Evolutionary conservation across 2,888 invertebrate species (phyloP), one percentile per base, ranked within the genome.

Genomic region (Patella pellucida): DNA sequence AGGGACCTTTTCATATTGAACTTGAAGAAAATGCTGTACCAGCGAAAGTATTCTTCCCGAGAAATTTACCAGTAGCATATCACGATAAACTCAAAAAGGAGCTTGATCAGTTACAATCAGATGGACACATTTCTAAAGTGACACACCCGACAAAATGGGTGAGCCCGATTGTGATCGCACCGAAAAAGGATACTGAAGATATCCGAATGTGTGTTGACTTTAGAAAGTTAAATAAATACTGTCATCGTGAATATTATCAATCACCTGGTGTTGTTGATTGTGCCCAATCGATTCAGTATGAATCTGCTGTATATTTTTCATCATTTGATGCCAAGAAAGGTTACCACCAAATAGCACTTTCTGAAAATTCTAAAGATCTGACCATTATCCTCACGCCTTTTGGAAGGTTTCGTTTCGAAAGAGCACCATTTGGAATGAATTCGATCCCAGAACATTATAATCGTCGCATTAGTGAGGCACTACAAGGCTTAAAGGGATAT

Each of bases 391-490:
- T 56, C 9, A 19, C 56, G 56, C 56, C 56, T 19, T 56, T 56
- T 56, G 56, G 56, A 9, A 16, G 16, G 19, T 56, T 56, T 56
- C 56, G 56, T 9, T 56, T 56, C 14, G 56, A 56, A 56, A 56
- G 56, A 16, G 16, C 56, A 19, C 56, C 56, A 56, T 56, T 19
- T 56, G 56, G 9, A 56, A 56, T 56, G 3, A 56, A 56, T 56
- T 56, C 56, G 11, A 56, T 56, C 16, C 56, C 56, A 56, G 56
- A 56, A 56, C 19, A 56, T 56, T 56, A 56, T 19, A 56, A 56
- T 19, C 56, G 16, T 15, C 16, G 56, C 5, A 56, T 56, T 12
- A 56, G 56, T 56, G 19, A 56, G 11, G 56, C 56, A 16, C 11
- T 56, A 56, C 56, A 56, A 56, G 56, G 56, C 19, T 16, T 56